A percentile compares a stretch with the other conserved stretches of the same genome.
These are phyloP conservation scores for Macrobrachium nipponense DNA, from an alignment of 1,140 invertebrate genomes.

Conservation along the genomic window DNA sequence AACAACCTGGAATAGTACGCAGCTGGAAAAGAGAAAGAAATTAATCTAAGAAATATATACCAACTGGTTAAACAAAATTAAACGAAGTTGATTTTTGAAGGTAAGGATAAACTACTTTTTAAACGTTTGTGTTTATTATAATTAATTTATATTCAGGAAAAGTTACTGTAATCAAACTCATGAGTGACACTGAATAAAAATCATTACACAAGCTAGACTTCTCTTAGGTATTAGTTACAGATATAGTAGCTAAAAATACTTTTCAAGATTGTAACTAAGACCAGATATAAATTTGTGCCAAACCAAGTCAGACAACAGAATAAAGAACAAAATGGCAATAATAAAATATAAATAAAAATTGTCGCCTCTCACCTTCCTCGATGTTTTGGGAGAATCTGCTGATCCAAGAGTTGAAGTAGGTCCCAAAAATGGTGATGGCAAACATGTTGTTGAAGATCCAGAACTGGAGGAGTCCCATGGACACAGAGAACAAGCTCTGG, in stretches of 20 bases:
- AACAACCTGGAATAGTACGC: constrained; percentile 23
- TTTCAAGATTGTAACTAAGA: no score
- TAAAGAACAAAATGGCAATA: background rate
- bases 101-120: no score
- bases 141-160: no score
- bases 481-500: constrained; percentile 11
- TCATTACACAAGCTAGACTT: no score
- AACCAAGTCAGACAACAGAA: no score
- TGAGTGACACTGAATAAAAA: no score
- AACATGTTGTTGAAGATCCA: constrained; percentile 43
- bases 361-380: constrained; percentile 15
- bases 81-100: no score
- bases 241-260: no score
- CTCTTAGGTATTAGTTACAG: no score
- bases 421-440: constrained; percentile 25
- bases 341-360: background rate
- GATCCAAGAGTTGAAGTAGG: constrained; percentile 45
- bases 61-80: background rate
- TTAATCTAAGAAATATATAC: background rate
- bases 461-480: background rate
- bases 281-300: background rate
- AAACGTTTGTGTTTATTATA: no score
- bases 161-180: no score
- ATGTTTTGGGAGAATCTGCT: constrained; percentile 15
- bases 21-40: background rate